Base-by-base conservation (phyloP, 2,888 invertebrate genomes). In the Ptycholaimellus sp. region DNA sequence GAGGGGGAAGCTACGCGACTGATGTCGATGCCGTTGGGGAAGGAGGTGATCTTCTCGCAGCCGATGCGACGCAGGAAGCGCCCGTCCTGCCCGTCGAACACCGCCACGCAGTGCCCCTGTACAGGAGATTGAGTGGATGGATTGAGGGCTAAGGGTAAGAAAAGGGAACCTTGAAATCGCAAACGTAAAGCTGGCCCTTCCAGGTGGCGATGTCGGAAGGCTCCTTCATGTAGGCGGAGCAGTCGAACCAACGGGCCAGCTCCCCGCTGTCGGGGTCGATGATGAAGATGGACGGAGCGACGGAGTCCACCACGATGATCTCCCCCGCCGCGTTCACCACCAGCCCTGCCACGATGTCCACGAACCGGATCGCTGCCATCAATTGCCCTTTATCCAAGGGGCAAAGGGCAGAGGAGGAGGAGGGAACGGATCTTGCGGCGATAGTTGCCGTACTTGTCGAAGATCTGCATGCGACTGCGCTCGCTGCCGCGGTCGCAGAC, bases 11-110 rank as follows among this genome's bases (percentile, higher is more conserved):
- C n/a, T n/a, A n/a, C n/a, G n/a, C n/a, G n/a, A n/a, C n/a, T n/a
- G n/a, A 90, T 83, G 65, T 87, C 87, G 56, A 90, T 87, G 47
- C 90, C 90, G 61, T 87, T 90, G 5, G 87, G 90, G 63, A 83
- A 90, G 64, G 83, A 83, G 52, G 87, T 90, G 50, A 87, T 73
- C 59, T 75, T 81, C 64, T 87, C 83, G 64, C 77, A 78, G 46
- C 87, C 90, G 60, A 90, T 87, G 49, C 82, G 75, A 48, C 85
- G 75, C 54, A 82, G 65, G 64, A 81, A 87, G 20, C 27, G 25
- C 3, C 27, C 34, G 23, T 39, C 41, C 2, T 36, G 20, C 4
- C 29, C 28, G 16, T 14, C 14, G 30, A 40, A 42, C 13, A 42
- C 42, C 20, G 27, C 30, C 7, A 42, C 42, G 34, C 42, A 42